These are phyloP conservation scores for Gorsachius magnificus DNA, from an alignment of 2,797 vertebrate species.

Conservation along the genomic window DNA sequence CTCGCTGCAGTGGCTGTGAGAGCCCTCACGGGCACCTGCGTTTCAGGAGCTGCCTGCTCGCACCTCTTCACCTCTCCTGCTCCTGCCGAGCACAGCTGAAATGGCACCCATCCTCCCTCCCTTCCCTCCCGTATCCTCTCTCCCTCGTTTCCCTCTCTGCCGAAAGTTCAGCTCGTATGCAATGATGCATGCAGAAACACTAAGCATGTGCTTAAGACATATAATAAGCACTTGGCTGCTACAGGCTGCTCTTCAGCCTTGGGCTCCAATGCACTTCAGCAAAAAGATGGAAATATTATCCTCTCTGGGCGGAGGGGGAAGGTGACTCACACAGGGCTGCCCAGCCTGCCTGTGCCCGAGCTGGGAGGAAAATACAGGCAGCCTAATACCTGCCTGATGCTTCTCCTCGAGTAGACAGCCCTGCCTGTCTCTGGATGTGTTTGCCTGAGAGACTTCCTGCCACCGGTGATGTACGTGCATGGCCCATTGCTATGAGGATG, in stretches of 20 bases:
- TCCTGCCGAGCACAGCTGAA: not conserved
- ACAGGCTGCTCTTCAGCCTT: not conserved
- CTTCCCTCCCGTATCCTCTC: not conserved
- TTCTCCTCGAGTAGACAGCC: not conserved
- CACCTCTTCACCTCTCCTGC: not conserved
- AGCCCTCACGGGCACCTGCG: fast-evolving
- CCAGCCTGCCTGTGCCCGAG: not conserved
- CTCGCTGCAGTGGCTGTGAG: not conserved
- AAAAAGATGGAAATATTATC: not conserved
- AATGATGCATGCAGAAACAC: not conserved
- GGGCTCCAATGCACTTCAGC: not conserved
- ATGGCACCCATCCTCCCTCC: not conserved
- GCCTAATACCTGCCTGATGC: not conserved
- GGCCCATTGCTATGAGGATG: not conserved
- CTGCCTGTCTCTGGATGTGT: not conserved
- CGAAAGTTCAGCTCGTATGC: not conserved
- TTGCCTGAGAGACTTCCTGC: fast-evolving
- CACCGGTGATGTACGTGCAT: fast-evolving
- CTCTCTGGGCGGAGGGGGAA: not conserved
- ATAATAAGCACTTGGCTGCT: not conserved
- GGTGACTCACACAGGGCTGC: not conserved
- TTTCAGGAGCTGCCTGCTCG: not conserved
- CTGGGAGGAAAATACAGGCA: not conserved
- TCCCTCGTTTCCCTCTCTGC: not conserved
- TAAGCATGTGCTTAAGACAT: not conserved